Conservation (phyloP, 2,888 invertebrate species). For the Taenaris catops region DNA sequence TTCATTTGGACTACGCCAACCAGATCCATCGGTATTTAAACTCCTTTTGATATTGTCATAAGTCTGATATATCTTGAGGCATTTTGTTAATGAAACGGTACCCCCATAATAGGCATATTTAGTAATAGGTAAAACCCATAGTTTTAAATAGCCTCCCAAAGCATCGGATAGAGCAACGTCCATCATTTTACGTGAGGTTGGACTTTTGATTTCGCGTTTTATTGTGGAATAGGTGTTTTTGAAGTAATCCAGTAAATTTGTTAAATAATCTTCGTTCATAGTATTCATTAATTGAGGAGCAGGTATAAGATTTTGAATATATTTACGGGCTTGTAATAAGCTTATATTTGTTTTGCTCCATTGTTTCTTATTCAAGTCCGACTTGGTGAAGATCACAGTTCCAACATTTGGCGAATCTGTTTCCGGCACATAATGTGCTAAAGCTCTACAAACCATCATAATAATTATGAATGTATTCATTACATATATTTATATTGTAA, state of each 20-base stretch:
- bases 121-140: constrained; percentile 79
- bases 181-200: constrained; percentile 36
- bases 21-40: constrained; percentile 78
- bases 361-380: constrained; percentile 34
- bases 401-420: constrained; percentile 44
- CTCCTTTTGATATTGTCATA: constrained; percentile 79
- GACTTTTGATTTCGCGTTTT: constrained; percentile 35
- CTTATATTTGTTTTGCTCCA: constrained; percentile 43
- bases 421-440: constrained; percentile 17
- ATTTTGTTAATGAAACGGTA: constrained; percentile 71
- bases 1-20: constrained; percentile 67
- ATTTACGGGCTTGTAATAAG: constrained; percentile 43
- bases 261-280: constrained; percentile 40
- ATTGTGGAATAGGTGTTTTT: constrained; percentile 37
- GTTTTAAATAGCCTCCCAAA: constrained; percentile 81
- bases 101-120: constrained; percentile 83
- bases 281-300: constrained; percentile 33
- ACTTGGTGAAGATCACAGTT: constrained; percentile 46
- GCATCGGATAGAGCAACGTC: constrained; percentile 65
- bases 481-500: constrained; percentile 26
- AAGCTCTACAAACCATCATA: constrained; percentile 22
- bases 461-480: constrained; percentile 15
- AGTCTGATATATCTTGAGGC: constrained; percentile 73
- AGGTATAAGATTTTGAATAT: constrained; percentile 51
- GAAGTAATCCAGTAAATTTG: constrained; percentile 42